These are phyloP conservation scores for Drosophila auraria DNA, from an alignment of 1,140 invertebrate genomes.

Conservation along the genomic window DNA sequence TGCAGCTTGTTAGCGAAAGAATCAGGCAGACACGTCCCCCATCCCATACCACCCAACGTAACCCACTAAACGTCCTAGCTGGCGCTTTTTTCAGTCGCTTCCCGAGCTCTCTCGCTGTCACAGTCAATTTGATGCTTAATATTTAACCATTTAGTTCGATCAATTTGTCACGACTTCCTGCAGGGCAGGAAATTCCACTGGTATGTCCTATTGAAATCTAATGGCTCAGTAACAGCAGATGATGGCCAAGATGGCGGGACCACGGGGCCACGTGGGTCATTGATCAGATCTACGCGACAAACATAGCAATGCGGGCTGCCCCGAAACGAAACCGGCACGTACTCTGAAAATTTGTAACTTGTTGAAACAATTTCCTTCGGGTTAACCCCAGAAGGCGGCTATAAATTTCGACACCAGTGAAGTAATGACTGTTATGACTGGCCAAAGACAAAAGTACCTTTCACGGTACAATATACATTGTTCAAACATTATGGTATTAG, in stretches of 20 bases:
- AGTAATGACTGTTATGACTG: neutral
- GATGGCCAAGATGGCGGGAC: conserved; percentile 14
- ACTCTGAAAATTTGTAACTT: conserved; percentile 75
- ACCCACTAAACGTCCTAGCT: neutral
- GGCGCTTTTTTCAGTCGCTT: neutral
- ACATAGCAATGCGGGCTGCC: conserved; percentile 67
- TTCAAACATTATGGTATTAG: too few relatives aligned
- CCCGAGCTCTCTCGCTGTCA: conserved; percentile 53
- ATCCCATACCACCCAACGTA: neutral
- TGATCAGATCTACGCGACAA: conserved; percentile 83
- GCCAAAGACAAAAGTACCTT: too few relatives aligned
- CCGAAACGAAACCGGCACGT: conserved; percentile 56
- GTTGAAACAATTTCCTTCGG: conserved; percentile 60
- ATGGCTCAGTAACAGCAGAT: conserved; percentile 59
- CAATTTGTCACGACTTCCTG: conserved; percentile 80
- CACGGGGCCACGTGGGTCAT: conserved; percentile 69
- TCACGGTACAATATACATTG: too few relatives aligned
- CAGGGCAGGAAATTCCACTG: conserved; percentile 22
- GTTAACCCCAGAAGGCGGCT: conserved; percentile 28
- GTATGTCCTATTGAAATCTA: conserved; percentile 70
- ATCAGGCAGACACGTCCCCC: conserved; percentile 17
- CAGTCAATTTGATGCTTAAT: conserved; percentile 76
- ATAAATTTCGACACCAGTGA: neutral
- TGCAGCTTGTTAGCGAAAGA: conserved; percentile 60
- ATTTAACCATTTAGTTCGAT: conserved; percentile 82